Percentiles rank a stretch among this genome's conserved stretches.
Evolutionary conservation across 37 sponge, comb jelly and placozoan species (phyloP).

Genomic region (Petrosia ficiformis): DNA sequence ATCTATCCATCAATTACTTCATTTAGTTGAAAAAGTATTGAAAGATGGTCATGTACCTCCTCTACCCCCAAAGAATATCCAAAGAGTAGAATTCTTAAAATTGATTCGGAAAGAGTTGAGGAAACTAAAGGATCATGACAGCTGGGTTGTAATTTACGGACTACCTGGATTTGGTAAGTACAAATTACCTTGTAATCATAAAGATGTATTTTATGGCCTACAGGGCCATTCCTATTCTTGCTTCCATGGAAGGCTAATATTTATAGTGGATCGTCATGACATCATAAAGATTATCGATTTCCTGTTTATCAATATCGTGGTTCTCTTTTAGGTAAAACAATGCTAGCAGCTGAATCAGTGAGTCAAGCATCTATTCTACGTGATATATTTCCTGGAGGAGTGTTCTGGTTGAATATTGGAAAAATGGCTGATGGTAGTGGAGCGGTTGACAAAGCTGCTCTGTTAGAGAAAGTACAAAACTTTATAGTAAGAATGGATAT

Average conservation of each 20-base stretch:
- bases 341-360: constrained; percentile 73
- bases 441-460: constrained; percentile 23
- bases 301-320: no score
- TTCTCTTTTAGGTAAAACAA: constrained; percentile 42
- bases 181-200: neutral
- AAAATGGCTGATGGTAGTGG: constrained; percentile 31
- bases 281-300: no score
- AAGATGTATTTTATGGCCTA: neutral
- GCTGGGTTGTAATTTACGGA: constrained; percentile 74
- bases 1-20: neutral
- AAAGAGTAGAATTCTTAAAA: constrained; percentile 23
- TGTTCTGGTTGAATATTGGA: constrained; percentile 71
- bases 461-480: constrained; percentile 60
- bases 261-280: no score
- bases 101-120: constrained; percentile 25
- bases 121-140: constrained; percentile 37
- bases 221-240: no score
- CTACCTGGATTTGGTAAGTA: constrained; percentile 63
- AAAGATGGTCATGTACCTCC: constrained; percentile 61
- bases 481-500: constrained; percentile 55
- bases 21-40: constrained; percentile 44
- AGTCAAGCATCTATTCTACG: constrained; percentile 51
- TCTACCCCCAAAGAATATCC: constrained; percentile 16
- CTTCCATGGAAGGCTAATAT: no score
- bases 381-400: constrained; percentile 73